Percentiles rank a stretch among this genome's conserved stretches.
These are phyloP conservation scores for Antennarius striatus DNA, from an alignment of 2,113 vertebrate species.

Conservation along the genomic window DNA sequence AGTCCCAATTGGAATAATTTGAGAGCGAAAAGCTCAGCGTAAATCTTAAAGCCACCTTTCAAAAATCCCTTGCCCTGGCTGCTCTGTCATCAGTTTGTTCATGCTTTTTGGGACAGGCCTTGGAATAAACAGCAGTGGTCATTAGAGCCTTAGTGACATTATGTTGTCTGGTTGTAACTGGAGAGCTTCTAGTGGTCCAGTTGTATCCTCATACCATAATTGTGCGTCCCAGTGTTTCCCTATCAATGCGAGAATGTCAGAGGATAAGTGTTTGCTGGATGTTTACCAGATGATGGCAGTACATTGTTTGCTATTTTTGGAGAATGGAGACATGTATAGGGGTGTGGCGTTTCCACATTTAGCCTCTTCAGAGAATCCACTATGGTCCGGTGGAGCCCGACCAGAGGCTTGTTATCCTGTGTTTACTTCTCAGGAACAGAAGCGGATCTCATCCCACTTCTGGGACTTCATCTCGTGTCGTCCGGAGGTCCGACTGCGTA, in stretches of 20 bases:
- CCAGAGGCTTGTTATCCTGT: constrained; percentile 71
- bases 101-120: constrained; percentile 25
- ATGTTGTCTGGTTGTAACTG: constrained; percentile 54
- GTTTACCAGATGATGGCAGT: constrained; percentile 74
- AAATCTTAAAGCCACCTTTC: constrained; percentile 31
- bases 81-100: constrained; percentile 47
- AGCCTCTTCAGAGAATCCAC: constrained; percentile 69
- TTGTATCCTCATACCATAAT: constrained; percentile 29
- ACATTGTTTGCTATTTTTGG: constrained; percentile 76
- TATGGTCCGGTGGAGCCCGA: constrained; percentile 45
- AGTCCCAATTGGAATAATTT: constrained; percentile 51
- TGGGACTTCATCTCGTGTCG: constrained; percentile 48
- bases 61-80: background rate
- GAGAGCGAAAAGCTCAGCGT: constrained; percentile 56
- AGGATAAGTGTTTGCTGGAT: constrained; percentile 70
- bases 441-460: constrained; percentile 56
- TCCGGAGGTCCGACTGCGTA: constrained; percentile 70
- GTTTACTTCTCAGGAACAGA: constrained; percentile 75
- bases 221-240: constrained; percentile 67
- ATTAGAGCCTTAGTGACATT: constrained; percentile 47
- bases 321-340: constrained; percentile 65
- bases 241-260: constrained; percentile 67
- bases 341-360: constrained; percentile 73
- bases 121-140: constrained; percentile 40
- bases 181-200: constrained; percentile 43